Base-by-base conservation (phyloP, 2,797 vertebrate genomes). In the Lutjanus campechanus region DNA sequence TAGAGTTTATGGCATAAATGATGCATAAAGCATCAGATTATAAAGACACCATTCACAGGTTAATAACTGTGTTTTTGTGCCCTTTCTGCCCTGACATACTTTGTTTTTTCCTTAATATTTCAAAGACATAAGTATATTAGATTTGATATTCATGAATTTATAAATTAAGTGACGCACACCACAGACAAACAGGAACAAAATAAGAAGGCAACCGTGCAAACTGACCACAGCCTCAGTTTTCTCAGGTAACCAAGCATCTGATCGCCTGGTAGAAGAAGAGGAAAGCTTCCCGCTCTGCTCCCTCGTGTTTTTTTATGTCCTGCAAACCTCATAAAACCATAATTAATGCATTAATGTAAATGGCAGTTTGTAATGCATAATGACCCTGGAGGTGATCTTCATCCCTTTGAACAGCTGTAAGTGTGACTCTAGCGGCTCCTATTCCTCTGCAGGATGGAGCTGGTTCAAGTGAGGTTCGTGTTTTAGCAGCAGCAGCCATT, bases 391-490 rank as follows among this genome's bases (percentile, higher is more conserved):
- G 78, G 2, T 69, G 68, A 79, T 64, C 68, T 74, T 83, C 55
- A 36, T 82, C 64, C 61, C 36, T 69, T 58, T 53, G 63, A 76
- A 68, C 71, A 47, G 51, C 70, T 77, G 11, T 4, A 5, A 67
- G 69, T 76, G 67, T 1, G 36, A 53, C 63, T 61, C 47, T 7
- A 11, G 44, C 0, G 5, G n/a, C 77, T 76, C 65, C 12, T 86
- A 80, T 76, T 81, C 69, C 65, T 89, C 74, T 56, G 70, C 75
- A 50, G 77, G 63, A 69, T 54, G 49, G 41, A 60, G 73, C 20
- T 25, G 81, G 76, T 87, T 90, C 85, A 85, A 77, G 81, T 71
- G 78, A 22, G 58, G 79, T 75, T 76, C 46, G 16, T 75, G 82
- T 84, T 82, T 76, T 10, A 47, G 79, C 65, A 22, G 73, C 59